These are phyloP conservation scores for Bucco capensis DNA, from an alignment of 2,113 vertebrate species.

Conservation along the genomic window DNA sequence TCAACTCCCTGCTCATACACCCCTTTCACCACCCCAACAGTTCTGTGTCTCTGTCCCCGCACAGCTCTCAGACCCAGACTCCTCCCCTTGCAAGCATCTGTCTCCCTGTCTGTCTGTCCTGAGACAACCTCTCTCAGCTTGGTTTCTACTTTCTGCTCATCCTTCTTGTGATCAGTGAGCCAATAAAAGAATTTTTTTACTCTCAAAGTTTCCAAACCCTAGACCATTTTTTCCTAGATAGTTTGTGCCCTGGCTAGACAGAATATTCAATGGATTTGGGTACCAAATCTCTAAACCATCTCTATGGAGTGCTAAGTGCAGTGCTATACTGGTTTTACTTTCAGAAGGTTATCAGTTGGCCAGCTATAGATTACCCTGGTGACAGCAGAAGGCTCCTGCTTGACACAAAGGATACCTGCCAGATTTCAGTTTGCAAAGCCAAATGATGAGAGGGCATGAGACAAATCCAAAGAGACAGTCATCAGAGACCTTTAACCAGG, in stretches of 20 bases:
- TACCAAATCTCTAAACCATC: background rate
- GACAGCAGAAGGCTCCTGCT: slow-evolving; percentile 39
- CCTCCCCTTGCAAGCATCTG: background rate
- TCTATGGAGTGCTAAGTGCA: background rate
- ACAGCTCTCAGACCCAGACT: accelerated
- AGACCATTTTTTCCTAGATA: background rate
- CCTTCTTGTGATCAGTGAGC: background rate
- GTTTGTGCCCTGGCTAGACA: background rate
- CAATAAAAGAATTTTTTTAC: background rate
- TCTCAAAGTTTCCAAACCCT: background rate
- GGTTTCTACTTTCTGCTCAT: background rate
- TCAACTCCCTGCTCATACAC: background rate
- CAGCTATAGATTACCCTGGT: background rate
- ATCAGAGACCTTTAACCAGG: background rate
- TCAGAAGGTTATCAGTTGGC: slow-evolving; percentile 17
- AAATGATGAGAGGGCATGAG: background rate
- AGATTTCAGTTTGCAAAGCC: slow-evolving; percentile 36
- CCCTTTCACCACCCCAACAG: background rate
- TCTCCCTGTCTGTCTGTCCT: background rate
- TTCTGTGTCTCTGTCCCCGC: background rate
- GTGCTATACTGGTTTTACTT: background rate
- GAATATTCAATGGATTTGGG: background rate
- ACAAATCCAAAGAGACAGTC: background rate
- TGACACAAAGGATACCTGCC: slow-evolving; percentile 14
- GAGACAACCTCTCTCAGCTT: background rate